Base-by-base conservation (phyloP, 2,797 vertebrate species). In the Anguilla megastoma region DNA sequence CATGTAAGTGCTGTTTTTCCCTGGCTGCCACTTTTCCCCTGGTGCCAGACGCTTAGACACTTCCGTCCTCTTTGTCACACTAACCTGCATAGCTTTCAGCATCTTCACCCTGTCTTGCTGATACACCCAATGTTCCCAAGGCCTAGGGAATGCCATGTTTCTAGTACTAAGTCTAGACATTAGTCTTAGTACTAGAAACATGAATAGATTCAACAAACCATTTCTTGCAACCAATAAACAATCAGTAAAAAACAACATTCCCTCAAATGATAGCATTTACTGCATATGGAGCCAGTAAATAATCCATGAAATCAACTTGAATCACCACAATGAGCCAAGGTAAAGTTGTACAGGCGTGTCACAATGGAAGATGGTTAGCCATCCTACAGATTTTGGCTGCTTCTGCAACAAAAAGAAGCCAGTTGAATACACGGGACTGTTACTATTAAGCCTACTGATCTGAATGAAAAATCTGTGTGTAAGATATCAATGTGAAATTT, bases 1-100 rank as follows among this genome's bases (percentile, higher is more conserved):
- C 90, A 90, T 91, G 91, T 94, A 94, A 94, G 92, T 92, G 89
- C 88, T 74, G 89, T 89, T 90, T 74, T 89, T 88, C 88, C 45
- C 74, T 66, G 84, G 90, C 93, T 92, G 91, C 93, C 92, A 91
- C 89, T 90, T 89, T 84, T 85, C 89, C 86, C 89, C 87, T 91
- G 91, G 93, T 94, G 93, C 93, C 85, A 89, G 86, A 85, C 41
- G 66, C 33, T 89, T 90, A 87, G 24, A 88, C 86, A 92, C 89
- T 86, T 90, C 88, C 84, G 86, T 89, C 88, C n/a, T 48, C 85
- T 76, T 88, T 89, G 84, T 69, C 58, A 54, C 79, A 83, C 63
- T 54, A 8, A 79, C 86, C 85, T 86, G 60, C 71, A 87, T 84
- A 48, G 27, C 33, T 63, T 79, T 87, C 86, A 86, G 71, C 66